Evolutionary conservation across 2,888 invertebrate genomes (phyloP), one percentile per base, ranked within the genome.

Genomic region (Drosophila mayaguana): DNA sequence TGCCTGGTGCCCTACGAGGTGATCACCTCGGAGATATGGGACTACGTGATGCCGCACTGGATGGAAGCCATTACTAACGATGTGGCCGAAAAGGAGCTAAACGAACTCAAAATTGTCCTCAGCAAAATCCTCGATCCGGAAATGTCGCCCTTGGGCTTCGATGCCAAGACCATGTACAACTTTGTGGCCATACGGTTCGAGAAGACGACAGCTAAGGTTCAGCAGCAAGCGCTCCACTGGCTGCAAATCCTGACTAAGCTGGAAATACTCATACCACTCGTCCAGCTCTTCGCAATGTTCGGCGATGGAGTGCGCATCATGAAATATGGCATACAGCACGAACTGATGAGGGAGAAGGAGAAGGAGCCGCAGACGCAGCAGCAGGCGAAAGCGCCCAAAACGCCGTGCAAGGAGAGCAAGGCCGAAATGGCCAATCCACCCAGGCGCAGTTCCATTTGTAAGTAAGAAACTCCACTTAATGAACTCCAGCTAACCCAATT

Each of bases 1-100:
- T 99, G 99, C 91, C 93, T 99, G 74, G 98, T 99, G 38, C 99
- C 99, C 0, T 99, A 99, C 92, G 99, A 99, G 85, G 97, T 99
- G 32, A 97, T 99, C 78, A 97, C 98, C 0, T 96, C 97, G 78
- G 97, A 98, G 89, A 97, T 98, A 64, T 99, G 99, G 99, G 97
- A 98, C 92, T 96, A 96, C 92, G 98, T 99, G 25, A 99, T 99
- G 98, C 99, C 99, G 0, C 97, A 97, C 87, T 99, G 99, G 99
- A 96, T 99, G 96, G 98, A 99, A 93, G 98, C 98, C 0, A 97
- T 99, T 79, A 97, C 97, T 57, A 96, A 96, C 72, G 97, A 98
- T 91, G 97, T 98, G 0, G 97, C 97, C 0, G 97, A 97, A 92
- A 96, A 97, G 92, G 98, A 98, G 90, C 93, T 97, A 48, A 93